A percentile compares a stretch with the other conserved stretches of the same genome.
These are phyloP conservation scores for Rhynchonycteris naso DNA, from an alignment of 2,797 vertebrate species.

Conservation along the genomic window DNA sequence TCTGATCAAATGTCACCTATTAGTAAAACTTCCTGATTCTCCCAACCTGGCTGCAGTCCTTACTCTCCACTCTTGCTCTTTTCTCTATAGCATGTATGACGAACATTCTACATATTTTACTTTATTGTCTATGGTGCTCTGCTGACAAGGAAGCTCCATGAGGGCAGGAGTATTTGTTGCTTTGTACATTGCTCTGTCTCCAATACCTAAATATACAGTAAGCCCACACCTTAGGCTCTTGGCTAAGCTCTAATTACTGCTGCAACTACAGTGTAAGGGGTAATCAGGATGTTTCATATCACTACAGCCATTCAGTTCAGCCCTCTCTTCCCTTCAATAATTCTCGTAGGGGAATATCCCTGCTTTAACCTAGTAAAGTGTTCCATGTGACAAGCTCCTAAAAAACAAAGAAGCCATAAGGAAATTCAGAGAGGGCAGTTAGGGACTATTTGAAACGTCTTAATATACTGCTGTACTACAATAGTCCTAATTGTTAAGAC, in stretches of 20 bases:
- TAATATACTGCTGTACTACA: not conserved
- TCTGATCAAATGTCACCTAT: not conserved
- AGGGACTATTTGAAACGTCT: not conserved
- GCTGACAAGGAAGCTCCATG: not conserved
- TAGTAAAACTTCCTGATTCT: not conserved
- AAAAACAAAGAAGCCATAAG: not conserved
- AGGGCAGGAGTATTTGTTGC: not conserved
- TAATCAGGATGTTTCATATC: not conserved
- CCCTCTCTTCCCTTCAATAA: not conserved
- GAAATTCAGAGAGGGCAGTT: not conserved
- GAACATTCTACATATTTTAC: not conserved
- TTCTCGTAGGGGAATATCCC: not conserved
- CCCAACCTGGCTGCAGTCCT: not conserved
- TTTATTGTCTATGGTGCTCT: not conserved
- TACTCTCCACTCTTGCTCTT: not conserved
- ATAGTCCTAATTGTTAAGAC: not conserved
- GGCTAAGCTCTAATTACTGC: not conserved
- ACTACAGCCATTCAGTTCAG: not conserved
- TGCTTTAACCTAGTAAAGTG: not conserved
- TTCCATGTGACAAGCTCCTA: constrained; percentile 6
- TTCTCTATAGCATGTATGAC: not conserved
- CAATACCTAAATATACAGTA: not conserved
- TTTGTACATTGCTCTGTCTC: not conserved
- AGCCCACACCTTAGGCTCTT: not conserved
- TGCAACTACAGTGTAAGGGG: not conserved